Conservation (phyloP, 2,888 invertebrate genomes). For the Periphyllus acericola region DNA sequence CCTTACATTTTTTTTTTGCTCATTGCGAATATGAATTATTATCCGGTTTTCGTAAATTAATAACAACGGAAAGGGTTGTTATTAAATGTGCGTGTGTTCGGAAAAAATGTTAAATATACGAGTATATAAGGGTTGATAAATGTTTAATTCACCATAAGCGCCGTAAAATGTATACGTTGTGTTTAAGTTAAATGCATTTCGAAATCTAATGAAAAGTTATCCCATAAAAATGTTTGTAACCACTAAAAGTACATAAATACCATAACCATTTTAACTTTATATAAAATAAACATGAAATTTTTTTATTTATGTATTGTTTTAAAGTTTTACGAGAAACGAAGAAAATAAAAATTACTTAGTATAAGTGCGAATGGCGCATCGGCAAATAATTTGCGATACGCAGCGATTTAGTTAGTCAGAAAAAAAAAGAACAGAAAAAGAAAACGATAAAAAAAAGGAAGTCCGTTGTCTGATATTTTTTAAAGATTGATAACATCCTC, state of each 20-base stretch:
- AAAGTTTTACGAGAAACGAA: background rate
- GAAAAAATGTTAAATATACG: background rate
- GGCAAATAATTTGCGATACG: slow-evolving; percentile 16
- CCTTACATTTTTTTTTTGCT: background rate
- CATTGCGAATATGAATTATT: background rate
- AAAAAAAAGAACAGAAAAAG: background rate
- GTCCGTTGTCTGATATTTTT: slow-evolving; percentile 25
- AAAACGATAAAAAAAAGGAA: slow-evolving; percentile 3
- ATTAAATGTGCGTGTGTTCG: background rate
- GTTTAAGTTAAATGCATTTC: background rate
- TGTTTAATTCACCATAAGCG: background rate
- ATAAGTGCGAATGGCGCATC: slow-evolving; percentile 7
- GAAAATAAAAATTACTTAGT: slow-evolving; percentile 25
- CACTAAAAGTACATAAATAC: background rate
- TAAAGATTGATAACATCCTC: background rate
- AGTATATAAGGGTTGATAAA: background rate
- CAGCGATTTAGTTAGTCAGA: slow-evolving; percentile 6
- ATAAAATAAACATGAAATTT: background rate
- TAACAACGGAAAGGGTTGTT: background rate
- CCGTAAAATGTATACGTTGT: background rate
- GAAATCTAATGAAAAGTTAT: background rate
- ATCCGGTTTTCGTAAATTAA: background rate
- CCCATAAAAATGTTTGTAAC: background rate
- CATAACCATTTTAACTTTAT: background rate
- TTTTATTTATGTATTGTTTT: background rate